Percentiles rank a stretch among this genome's conserved stretches.
phyloP scores from a whole-genome alignment of 2,888 invertebrate species.

The Drosophila gaucha region DNA sequence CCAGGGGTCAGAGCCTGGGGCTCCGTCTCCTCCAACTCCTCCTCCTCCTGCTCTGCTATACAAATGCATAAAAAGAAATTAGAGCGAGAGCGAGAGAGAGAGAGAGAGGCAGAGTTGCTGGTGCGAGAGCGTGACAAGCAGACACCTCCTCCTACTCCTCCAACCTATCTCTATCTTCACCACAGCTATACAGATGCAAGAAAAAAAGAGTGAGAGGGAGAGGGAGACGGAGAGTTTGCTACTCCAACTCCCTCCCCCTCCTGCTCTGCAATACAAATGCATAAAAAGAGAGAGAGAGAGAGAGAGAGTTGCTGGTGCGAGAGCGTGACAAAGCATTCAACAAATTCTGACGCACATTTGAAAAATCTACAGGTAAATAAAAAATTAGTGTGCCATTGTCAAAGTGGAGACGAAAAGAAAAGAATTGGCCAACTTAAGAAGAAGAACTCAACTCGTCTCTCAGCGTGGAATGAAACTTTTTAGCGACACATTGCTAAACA shows the following conservation, averaged over 20 bases:
- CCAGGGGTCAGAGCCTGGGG: conserved; percentile 55
- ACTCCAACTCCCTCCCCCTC: conserved; percentile 35
- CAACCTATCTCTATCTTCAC: no score
- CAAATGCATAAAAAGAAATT: conserved; percentile 61
- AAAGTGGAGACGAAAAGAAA: conserved; percentile 39
- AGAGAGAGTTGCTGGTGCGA: conserved; percentile 37
- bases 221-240: no score
- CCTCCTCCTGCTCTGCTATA: conserved; percentile 36
- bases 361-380: conserved; percentile 31
- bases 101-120: conserved; percentile 22
- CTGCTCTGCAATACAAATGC: conserved; percentile 41
- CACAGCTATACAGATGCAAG: no score
- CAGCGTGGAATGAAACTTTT: conserved; percentile 55
- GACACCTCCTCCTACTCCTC: no score
- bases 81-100: conserved; percentile 32
- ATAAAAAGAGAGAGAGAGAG: conserved; percentile 37
- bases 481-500: conserved; percentile 79
- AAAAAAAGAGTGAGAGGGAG: no score
- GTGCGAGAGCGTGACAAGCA: conserved; percentile 41
- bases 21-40: conserved; percentile 57
- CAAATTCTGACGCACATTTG: conserved; percentile 32
- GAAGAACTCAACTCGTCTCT: conserved; percentile 27
- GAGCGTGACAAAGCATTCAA: conserved; percentile 42
- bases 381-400: conserved; percentile 71
- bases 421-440: conserved; percentile 36